Base-by-base conservation (phyloP, 2,888 invertebrate species). In the Sinhomidia bicolor region DNA sequence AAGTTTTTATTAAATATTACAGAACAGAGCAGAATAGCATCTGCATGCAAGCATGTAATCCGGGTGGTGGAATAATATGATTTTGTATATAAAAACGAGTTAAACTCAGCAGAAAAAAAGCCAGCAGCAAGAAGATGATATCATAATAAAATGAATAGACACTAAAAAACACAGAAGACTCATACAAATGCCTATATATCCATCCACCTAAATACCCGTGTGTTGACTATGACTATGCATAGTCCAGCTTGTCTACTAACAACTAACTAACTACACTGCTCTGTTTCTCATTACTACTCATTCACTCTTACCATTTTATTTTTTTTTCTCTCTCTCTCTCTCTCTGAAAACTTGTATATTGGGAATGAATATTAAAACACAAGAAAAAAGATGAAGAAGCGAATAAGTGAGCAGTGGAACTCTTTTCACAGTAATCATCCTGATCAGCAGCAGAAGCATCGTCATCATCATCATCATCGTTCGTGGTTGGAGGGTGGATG, bases 401-500 rank as follows among this genome's bases (percentile, higher is more conserved):
- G 57, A 12, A 5, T 2, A 47, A 47, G 47, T 47, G 62, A 65
- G 62, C 32, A 57, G 23, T 57, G 47, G 47, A 62, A 62, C 41
- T 47, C 71, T 74, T 74, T 74, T 47, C 44, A 74, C 44, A 71
- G 44, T 71, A 44, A 71, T 71, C 71, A 71, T 71, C 29, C 71
- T 74, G 44, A 74, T 84, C 84, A 74, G 17, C 62, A 82, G 14
- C 71, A 36, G 60, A 74, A 76, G 57, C 83, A 44, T 74, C 74
- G 57, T 74, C 74, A 54, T 26, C 20, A 10, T 44, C 83, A 44
- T 74, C 74, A 74, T 74, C 74, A 54, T 26, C 20, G 20, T 44
- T n/a, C 68, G 68, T 41, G 65, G 12, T 71, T 71, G 41, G 51
- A 81, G 81, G 84, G 84, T 84, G 84, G 84, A 76, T 84, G 84